Percentiles rank a stretch among this genome's conserved stretches.
These are phyloP conservation scores for rabbit (Oryctolagus cuniculus) DNA, from an alignment of 2,113 vertebrate species.

Conservation along the genomic window DNA sequence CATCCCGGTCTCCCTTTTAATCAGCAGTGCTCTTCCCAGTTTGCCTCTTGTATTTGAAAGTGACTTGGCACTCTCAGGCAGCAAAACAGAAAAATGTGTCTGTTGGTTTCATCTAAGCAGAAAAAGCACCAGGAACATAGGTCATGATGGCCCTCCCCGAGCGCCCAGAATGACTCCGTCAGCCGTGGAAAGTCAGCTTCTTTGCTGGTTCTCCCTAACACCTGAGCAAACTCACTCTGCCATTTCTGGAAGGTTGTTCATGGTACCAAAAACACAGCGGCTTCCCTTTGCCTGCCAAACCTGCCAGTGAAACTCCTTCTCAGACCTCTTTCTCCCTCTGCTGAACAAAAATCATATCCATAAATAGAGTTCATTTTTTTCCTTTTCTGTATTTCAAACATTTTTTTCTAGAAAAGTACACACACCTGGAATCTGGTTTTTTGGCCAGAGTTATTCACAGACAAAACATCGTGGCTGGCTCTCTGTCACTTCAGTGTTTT, in stretches of 20 bases:
- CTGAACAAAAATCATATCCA: constrained; percentile 61
- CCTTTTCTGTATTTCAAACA: constrained; percentile 45
- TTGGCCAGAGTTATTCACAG: constrained; percentile 59
- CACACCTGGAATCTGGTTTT: constrained; percentile 58
- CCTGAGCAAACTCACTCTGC: constrained; percentile 70
- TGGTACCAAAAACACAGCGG: constrained; percentile 53
- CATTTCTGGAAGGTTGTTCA: constrained; percentile 60
- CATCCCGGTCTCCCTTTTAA: not conserved
- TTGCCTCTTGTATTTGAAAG: constrained; percentile 35
- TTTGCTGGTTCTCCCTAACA: not conserved
- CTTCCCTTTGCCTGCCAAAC: constrained; percentile 71
- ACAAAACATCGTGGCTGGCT: constrained; percentile 6
- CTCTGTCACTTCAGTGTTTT: constrained; percentile 66
- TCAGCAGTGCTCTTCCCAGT: not conserved
- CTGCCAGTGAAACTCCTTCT: constrained; percentile 65
- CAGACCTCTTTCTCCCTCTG: constrained; percentile 48
- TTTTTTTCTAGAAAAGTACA: constrained; percentile 48
- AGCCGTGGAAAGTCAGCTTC: constrained; percentile 23
- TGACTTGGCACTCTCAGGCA: constrained; percentile 14
- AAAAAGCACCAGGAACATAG: constrained; percentile 35
- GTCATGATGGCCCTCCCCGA: not conserved
- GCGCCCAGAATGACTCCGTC: not conserved
- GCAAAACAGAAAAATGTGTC: constrained; percentile 28
- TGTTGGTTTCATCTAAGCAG: not conserved
- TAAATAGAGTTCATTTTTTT: constrained; percentile 32